Evolutionary conservation across 2,797 vertebrate genomes (phyloP), one percentile per base, ranked within the genome.

Genomic region (Sebastes alutus): DNA sequence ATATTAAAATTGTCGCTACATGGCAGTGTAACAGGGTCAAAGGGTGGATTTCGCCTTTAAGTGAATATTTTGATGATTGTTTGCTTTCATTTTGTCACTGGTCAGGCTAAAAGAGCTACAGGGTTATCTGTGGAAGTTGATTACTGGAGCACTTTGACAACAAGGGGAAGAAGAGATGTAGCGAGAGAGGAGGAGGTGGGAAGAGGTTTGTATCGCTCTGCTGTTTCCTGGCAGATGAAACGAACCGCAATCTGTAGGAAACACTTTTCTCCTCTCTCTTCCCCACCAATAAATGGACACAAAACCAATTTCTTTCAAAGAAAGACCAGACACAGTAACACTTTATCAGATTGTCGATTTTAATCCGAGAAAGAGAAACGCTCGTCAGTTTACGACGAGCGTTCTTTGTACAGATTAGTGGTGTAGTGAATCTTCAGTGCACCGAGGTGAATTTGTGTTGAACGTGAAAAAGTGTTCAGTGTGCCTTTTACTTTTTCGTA

Each of bases 401-500:
- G 92, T 94, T 94, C 94, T 97, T 96, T 97, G 97, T 97, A 96
- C 92, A 96, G 94, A 93, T 87, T 96, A 94, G 94, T 93, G 94
- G 91, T 95, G 94, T 96, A 95, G 96, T 94, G 92, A 81, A 91
- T 90, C 81, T 85, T 92, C 85, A 60, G 94, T 93, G 90, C 80
- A 58, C 81, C 10, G 58, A 78, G 86, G 88, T 81, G 75, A 87
- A 77, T 94, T 88, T 94, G 95, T 97, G 96, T 95, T 92, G 95
- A 95, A 96, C 94, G 92, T 95, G 94, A 95, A 82, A 65, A 96
- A 95, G 96, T 98, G 96, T 96, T 94, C 90, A 77, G 91, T 94
- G 97, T 98, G 97, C 97, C 97, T 98, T 98, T 95, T 95, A 90
- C 91, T 91, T 94, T 93, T 90, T 30, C 87, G 74, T 84, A 79